Evolutionary conservation across 2,113 vertebrate species (phyloP), one percentile per base, ranked within the genome.

Genomic region (Ochotona curzoniae): DNA sequence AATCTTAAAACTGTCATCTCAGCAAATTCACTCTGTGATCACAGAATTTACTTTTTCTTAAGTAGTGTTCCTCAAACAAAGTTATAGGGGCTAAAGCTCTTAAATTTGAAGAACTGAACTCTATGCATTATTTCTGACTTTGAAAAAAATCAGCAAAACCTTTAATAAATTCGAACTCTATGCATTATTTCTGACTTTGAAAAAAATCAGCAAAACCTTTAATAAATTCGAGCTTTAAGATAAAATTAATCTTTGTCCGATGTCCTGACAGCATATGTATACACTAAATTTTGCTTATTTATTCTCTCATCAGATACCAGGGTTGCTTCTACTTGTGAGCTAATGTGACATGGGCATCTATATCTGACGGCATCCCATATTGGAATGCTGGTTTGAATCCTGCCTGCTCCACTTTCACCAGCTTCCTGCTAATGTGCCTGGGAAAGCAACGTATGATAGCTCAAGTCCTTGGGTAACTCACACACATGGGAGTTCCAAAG

Each of bases 131-230:
- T 74, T 44, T 90, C 82, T 71, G 15, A 83, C 47, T 75, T 35
- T 88, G 32, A 85, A 92, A 47, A n/a, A 85, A 75, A 54, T 81
- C 60, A 67, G 20, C 51, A 61, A 89, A 74, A n/a, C 12, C 38
- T 32, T 89, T 63, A 85, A 12, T 74, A 84, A 74, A 84, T 35
- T 74, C 3, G 75, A n/a, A 18, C 21, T 76, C 15, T 67, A 57
- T n/a, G n/a, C 18, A 26, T 70, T 21, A 23, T 74, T 44, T 90
- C 82, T 71, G 15, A 83, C 47, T 75, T 35, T 88, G 32, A 85
- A 92, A 47, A 47, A 85, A 75, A 54, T 81, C 60, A 67, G 20
- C 51, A 61, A 89, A 74, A n/a, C 12, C 38, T 32, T 89, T 63
- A 85, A 12, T 74, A 84, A 74, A 84, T 35, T 74, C 3, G 75